Conservation (phyloP, 2,113 vertebrate genomes). For the Acrocephalus kingi region DNA sequence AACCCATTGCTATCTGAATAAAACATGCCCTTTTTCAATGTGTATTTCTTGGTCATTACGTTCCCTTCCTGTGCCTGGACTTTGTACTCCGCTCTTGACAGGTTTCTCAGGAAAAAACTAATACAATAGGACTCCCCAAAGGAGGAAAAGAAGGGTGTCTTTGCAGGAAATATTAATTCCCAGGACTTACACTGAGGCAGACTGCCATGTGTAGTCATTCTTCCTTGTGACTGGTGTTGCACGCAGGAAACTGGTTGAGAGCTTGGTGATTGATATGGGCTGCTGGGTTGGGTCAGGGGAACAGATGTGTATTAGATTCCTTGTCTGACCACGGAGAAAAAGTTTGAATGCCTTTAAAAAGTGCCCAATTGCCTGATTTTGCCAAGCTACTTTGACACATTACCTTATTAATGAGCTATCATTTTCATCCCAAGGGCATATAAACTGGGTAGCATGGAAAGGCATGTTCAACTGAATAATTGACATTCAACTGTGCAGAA, state of each 20-base stretch:
- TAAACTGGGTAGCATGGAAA: conserved; percentile 1
- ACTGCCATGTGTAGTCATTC: neutral
- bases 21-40: neutral
- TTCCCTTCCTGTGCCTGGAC: neutral
- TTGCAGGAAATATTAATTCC: neutral
- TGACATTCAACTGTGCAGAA: conserved; percentile 32
- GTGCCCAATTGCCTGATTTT: conserved; percentile 34
- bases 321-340: conserved; percentile 38
- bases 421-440: conserved; percentile 2
- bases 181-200: neutral
- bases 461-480: conserved; percentile 28
- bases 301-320: conserved; percentile 32
- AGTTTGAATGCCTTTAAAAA: conserved; percentile 57
- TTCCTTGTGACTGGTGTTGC: neutral
- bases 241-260: neutral
- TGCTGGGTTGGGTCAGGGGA: conserved; percentile 60
- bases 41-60: neutral
- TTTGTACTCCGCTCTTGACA: neutral
- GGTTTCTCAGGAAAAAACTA: neutral
- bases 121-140: neutral
- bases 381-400: conserved; percentile 52
- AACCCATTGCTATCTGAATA: neutral
- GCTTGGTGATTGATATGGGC: conserved; percentile 6
- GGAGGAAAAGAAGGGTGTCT: neutral
- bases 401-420: conserved; percentile 44